Evolutionary conservation across 2,888 invertebrate genomes (phyloP).

Genomic region (Drosophila basisetae): DNA sequence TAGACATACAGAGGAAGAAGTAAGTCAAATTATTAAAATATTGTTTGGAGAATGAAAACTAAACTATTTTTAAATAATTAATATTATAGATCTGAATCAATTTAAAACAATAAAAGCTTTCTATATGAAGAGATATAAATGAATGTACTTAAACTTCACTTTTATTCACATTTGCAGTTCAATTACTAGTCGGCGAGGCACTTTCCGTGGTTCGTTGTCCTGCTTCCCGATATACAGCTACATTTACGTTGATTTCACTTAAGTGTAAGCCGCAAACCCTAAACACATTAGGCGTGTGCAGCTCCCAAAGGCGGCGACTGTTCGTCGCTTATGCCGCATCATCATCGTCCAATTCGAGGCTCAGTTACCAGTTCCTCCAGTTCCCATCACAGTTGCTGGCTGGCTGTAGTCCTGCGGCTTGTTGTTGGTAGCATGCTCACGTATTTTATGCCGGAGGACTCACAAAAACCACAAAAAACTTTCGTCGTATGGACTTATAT

Average conservation of each 20-base stretch:
- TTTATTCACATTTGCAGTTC: slow-evolving; percentile 8
- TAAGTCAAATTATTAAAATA: neutral
- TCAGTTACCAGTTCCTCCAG: slow-evolving; percentile 1
- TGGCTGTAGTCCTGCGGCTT: slow-evolving; percentile 18
- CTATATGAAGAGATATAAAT: neutral
- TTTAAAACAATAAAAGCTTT: neutral
- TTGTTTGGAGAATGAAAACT: neutral
- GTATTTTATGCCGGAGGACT: slow-evolving; percentile 49
- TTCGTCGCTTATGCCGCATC: slow-evolving; percentile 63
- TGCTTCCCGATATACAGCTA: slow-evolving; percentile 27
- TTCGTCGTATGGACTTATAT: slow-evolving; percentile 67
- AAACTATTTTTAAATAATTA: neutral
- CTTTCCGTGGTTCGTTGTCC: neutral
- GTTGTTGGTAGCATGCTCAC: slow-evolving; percentile 62
- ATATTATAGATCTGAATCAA: neutral
- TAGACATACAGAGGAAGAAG: no score
- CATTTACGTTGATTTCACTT: slow-evolving; percentile 77
- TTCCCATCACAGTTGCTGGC: slow-evolving; percentile 18
- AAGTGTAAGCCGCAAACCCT: slow-evolving; percentile 67
- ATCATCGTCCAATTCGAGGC: slow-evolving; percentile 52
- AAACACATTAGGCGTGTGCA: slow-evolving; percentile 68
- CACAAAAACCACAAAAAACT: slow-evolving; percentile 25
- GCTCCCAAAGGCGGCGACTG: slow-evolving; percentile 35
- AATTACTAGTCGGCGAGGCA: neutral
- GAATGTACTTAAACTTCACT: neutral